phyloP scores from a whole-genome alignment of 30 jellyfish, hydroid and myxozoan genomes.

The Turritopsis rubra region DNA sequence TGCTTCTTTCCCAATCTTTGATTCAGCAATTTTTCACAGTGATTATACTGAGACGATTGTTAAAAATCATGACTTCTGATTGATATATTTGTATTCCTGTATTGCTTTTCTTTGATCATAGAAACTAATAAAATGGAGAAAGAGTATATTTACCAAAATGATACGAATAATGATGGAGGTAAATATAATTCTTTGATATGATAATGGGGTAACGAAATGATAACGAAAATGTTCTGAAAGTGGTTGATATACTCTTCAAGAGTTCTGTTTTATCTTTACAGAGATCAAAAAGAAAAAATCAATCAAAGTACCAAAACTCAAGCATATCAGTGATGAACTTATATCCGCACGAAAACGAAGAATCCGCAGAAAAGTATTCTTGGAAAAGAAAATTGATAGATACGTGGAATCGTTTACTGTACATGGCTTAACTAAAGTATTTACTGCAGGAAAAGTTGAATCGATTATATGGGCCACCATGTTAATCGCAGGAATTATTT shows the following conservation, averaged over 20 bases:
- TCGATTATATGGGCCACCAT: constrained; percentile 13
- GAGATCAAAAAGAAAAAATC: neutral
- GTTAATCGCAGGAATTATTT: neutral
- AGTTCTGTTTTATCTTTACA: too few species aligned
- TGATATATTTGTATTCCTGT: too few species aligned
- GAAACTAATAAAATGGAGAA: neutral
- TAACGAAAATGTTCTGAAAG: too few species aligned
- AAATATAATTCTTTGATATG: too few species aligned
- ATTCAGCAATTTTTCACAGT: too few species aligned
- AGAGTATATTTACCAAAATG: neutral
- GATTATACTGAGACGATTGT: too few species aligned
- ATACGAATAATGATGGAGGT: neutral
- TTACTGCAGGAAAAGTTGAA: neutral
- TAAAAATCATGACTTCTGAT: too few species aligned
- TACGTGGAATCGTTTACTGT: constrained; percentile 7
- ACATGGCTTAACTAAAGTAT: constrained; percentile 12
- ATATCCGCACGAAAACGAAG: neutral
- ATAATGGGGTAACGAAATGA: too few species aligned
- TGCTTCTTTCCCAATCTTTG: too few species aligned
- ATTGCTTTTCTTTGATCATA: too few species aligned
- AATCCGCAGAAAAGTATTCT: neutral
- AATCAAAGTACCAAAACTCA: neutral
- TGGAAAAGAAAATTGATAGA: constrained; percentile 11
- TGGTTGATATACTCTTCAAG: too few species aligned
- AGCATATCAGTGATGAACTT: neutral